phyloP scores from a whole-genome alignment of 2,797 vertebrate genomes.

The Sternarchorhynchus goeldii region DNA sequence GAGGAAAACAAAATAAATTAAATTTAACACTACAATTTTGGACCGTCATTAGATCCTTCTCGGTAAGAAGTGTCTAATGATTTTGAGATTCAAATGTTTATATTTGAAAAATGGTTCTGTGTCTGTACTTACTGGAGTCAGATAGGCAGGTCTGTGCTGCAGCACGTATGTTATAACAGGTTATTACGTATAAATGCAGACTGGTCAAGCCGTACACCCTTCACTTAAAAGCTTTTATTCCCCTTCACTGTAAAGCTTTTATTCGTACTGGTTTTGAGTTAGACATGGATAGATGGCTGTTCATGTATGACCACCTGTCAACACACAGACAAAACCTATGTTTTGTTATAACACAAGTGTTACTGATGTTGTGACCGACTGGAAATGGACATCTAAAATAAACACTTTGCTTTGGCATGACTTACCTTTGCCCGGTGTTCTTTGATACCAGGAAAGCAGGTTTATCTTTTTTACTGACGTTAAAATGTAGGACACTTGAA shows the following conservation, averaged over 20 bases:
- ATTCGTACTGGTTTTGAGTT: constrained; percentile 16
- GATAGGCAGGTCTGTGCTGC: constrained; percentile 7
- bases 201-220: neutral
- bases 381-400: constrained; percentile 78
- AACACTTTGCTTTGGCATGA: constrained; percentile 78
- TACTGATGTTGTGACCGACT: constrained; percentile 56
- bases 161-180: neutral
- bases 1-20: neutral
- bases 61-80: constrained; percentile 7
- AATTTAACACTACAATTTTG: neutral
- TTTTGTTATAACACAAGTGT: constrained; percentile 14
- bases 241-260: too few species aligned
- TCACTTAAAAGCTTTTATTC: neutral
- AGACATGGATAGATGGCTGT: neutral
- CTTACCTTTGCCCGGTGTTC: constrained; percentile 25
- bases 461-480: too few species aligned
- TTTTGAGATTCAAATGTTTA: neutral
- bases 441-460: neutral
- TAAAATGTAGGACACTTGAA: too few species aligned
- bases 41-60: neutral
- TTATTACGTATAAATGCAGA: neutral
- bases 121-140: constrained; percentile 17
- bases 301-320: neutral
- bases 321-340: neutral
- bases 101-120: constrained; percentile 24